Conservation (phyloP, 2,888 invertebrate species). For the Ptychoptera contaminata region DNA sequence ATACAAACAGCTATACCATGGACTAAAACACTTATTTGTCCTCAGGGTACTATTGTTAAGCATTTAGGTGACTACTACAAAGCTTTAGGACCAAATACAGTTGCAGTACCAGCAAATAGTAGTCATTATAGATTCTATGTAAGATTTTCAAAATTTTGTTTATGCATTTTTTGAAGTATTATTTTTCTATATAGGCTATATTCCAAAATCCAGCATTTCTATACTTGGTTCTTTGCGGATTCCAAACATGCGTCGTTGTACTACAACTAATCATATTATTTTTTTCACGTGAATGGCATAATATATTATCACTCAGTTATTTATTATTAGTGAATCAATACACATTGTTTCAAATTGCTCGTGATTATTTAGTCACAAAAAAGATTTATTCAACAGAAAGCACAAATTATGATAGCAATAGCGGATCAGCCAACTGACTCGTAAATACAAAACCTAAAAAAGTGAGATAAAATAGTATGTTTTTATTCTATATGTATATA, state of each 20-base stretch:
- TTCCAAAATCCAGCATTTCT: conserved; percentile 74
- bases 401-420: conserved; percentile 17
- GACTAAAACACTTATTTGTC: conserved; percentile 50
- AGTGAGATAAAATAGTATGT: conserved; percentile 6
- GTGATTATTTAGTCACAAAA: conserved; percentile 75
- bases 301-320: conserved; percentile 70
- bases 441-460: not conserved
- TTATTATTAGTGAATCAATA: conserved; percentile 83
- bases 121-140: conserved; percentile 78
- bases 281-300: conserved; percentile 79
- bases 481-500: not conserved
- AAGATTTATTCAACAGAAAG: conserved; percentile 46
- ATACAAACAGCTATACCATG: conserved; percentile 27
- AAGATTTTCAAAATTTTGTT: conserved; percentile 29
- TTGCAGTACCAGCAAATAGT: conserved; percentile 73
- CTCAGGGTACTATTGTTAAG: conserved; percentile 57
- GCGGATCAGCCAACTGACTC: not conserved
- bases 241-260: conserved; percentile 54
- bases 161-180: not conserved
- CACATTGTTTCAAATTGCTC: conserved; percentile 72
- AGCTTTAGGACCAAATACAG: conserved; percentile 63
- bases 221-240: conserved; percentile 52
- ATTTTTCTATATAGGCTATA: conserved; percentile 46
- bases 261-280: conserved; percentile 66
- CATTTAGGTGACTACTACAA: conserved; percentile 56